phyloP scores from a whole-genome alignment of 2,113 vertebrate genomes.

The Macroglossus sobrinus region DNA sequence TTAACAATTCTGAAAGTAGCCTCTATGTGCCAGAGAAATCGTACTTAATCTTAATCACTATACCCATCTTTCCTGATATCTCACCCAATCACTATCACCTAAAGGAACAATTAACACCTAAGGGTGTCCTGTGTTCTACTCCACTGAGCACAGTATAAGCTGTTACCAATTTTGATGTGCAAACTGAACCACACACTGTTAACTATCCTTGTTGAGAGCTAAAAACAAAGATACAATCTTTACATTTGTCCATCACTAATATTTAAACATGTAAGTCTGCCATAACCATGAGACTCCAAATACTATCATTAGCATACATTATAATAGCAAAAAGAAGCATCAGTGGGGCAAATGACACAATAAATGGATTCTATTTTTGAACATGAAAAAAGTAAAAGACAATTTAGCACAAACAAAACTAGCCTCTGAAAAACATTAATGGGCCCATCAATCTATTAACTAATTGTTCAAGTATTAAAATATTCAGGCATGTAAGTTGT shows the following conservation, averaged over 20 bases:
- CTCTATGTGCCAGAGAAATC: conserved; percentile 42
- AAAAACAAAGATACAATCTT: not conserved
- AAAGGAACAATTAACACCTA: not conserved
- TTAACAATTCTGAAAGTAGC: conserved; percentile 53
- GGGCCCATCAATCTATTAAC: not conserved
- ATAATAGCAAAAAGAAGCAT: conserved; percentile 44
- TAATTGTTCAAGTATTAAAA: conserved; percentile 3
- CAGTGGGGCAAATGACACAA: not conserved
- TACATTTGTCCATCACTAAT: not conserved
- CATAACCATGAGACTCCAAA: not conserved
- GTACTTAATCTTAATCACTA: conserved; percentile 30
- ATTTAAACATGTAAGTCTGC: not conserved
- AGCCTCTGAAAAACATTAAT: not conserved
- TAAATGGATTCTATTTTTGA: not conserved
- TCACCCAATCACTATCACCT: not conserved
- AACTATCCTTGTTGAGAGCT: not conserved
- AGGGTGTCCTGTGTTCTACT: not conserved
- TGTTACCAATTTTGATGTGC: not conserved
- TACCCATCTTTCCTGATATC: not conserved
- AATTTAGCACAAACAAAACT: conserved; percentile 17
- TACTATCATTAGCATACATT: not conserved
- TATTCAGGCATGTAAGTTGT: not conserved
- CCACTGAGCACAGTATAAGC: not conserved
- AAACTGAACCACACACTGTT: not conserved
- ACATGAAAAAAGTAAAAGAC: not conserved